Percentiles rank a stretch among this genome's conserved stretches.
These are phyloP conservation scores for Opisthocomus hoazin DNA, from an alignment of 2,113 vertebrate species.

Conservation along the genomic window DNA sequence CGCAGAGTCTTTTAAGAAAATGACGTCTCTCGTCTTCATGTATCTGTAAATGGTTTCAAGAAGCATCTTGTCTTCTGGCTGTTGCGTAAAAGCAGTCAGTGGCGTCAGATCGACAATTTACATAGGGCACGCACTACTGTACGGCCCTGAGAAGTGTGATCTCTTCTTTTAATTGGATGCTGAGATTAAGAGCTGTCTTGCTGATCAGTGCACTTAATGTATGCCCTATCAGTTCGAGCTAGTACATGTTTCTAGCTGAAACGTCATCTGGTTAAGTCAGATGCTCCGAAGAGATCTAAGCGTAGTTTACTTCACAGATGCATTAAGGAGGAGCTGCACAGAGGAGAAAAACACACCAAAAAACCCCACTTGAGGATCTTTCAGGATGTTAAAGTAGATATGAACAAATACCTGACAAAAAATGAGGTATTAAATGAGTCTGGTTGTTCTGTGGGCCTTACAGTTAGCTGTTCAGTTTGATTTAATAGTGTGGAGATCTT, in stretches of 20 bases:
- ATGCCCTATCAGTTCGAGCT: background rate
- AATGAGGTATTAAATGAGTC: background rate
- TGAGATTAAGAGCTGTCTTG: background rate
- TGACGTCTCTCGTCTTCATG: background rate
- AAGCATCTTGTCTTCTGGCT: background rate
- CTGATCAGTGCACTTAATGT: background rate
- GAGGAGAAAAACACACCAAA: background rate
- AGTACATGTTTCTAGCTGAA: background rate
- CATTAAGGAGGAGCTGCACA: rapidly evolving
- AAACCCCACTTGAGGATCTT: background rate
- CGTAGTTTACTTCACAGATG: background rate
- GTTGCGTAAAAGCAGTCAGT: background rate
- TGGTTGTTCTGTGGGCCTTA: background rate
- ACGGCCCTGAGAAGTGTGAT: conserved; percentile 27
- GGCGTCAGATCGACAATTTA: background rate
- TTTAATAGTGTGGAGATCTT: background rate
- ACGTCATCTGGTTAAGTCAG: rapidly evolving
- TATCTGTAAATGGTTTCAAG: background rate
- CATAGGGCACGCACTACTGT: background rate
- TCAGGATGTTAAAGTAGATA: background rate
- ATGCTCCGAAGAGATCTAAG: background rate
- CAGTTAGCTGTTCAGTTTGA: background rate
- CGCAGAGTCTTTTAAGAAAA: background rate
- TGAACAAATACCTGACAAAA: background rate
- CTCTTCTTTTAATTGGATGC: conserved; percentile 41